phyloP scores from a whole-genome alignment of 2,113 vertebrate genomes.

The Phalacrocorax brasilianus region DNA sequence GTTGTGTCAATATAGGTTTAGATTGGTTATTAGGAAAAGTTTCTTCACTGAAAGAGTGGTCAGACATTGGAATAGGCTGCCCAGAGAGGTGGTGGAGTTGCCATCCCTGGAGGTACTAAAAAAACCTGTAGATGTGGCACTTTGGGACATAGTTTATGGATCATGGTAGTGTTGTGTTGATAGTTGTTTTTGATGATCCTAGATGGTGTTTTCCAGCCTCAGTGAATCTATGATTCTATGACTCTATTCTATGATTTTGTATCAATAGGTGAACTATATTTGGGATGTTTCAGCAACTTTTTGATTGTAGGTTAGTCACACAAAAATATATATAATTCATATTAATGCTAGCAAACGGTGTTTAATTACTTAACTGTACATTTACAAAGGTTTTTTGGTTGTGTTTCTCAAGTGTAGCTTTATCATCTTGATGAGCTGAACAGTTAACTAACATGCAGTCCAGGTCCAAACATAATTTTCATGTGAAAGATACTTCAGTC shows the following conservation, averaged over 20 bases:
- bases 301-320: background rate
- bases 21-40: too few relatives aligned
- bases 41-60: too few relatives aligned
- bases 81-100: too few relatives aligned
- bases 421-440: background rate
- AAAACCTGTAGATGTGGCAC: too few relatives aligned
- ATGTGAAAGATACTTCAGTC: background rate
- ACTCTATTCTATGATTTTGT: background rate
- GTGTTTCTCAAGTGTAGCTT: background rate
- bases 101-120: too few relatives aligned
- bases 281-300: background rate
- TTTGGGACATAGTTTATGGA: too few relatives aligned
- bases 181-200: too few relatives aligned
- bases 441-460: background rate
- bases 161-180: too few relatives aligned
- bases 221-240: too few relatives aligned
- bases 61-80: too few relatives aligned
- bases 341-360: background rate
- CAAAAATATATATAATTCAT: background rate
- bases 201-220: too few relatives aligned
- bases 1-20: too few relatives aligned
- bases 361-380: background rate
- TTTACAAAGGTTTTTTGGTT: background rate
- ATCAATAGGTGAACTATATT: background rate
- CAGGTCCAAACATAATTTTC: background rate